Conservation (phyloP, 2,797 vertebrate genomes). For the Ficedula albicollis region DNA sequence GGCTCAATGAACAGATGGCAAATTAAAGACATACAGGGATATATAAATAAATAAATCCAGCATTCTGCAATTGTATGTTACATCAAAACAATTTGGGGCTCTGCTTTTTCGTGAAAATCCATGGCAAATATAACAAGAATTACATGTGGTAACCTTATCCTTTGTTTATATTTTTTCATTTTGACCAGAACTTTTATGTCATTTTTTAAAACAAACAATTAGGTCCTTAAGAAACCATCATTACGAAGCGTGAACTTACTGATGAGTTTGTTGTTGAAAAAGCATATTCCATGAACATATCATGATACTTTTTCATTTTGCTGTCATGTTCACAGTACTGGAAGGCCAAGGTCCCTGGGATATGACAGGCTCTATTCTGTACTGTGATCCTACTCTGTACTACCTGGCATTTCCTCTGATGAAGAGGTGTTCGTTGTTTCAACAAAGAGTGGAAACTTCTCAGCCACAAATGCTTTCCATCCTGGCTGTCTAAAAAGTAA, state of each 20-base stretch:
- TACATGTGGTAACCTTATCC: neutral
- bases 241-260: neutral
- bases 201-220: neutral
- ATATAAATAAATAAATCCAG: neutral
- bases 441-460: neutral
- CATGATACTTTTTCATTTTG: neutral
- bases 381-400: too few relatives aligned
- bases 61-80: neutral
- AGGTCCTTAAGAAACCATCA: neutral
- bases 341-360: neutral
- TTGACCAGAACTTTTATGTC: neutral
- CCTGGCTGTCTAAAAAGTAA: neutral
- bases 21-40: neutral
- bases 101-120: neutral
- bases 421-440: accelerated
- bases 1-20: neutral
- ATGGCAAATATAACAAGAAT: neutral
- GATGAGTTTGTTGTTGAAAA: neutral
- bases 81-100: neutral
- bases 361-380: neutral
- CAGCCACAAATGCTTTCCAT: neutral
- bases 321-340: neutral
- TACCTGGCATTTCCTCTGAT: neutral
- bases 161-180: neutral
- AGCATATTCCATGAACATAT: neutral